Conservation (phyloP, 2,888 invertebrate species). For the Agriopis aurantiaria region DNA sequence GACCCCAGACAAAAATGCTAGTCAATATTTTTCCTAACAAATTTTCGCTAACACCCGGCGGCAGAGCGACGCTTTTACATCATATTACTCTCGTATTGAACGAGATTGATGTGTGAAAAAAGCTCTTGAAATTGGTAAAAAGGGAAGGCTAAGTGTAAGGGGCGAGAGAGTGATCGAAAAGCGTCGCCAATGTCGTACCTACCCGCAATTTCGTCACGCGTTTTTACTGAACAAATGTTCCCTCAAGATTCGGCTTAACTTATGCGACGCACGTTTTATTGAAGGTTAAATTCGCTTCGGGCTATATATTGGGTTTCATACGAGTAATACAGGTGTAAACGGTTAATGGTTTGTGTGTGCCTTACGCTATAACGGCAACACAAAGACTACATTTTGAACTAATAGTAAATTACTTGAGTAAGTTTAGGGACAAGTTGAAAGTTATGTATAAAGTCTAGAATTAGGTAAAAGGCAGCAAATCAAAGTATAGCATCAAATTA, state of each 20-base stretch:
- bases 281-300: slow-evolving; percentile 72
- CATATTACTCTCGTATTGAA: slow-evolving; percentile 75
- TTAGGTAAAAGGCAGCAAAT: too few species aligned
- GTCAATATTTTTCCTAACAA: slow-evolving; percentile 53
- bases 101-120: slow-evolving; percentile 84
- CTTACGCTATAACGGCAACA: background rate
- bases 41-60: slow-evolving; percentile 54
- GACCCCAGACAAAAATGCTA: slow-evolving; percentile 43
- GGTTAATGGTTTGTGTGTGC: slow-evolving; percentile 47
- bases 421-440: too few species aligned
- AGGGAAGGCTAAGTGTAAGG: slow-evolving; percentile 84
- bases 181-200: slow-evolving; percentile 64
- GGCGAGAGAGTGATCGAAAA: slow-evolving; percentile 80
- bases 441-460: too few species aligned
- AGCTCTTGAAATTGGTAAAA: slow-evolving; percentile 84
- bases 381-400: background rate
- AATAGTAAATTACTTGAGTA: background rate
- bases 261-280: slow-evolving; percentile 82
- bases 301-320: slow-evolving; percentile 65
- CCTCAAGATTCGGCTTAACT: slow-evolving; percentile 80
- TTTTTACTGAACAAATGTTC: slow-evolving; percentile 83
- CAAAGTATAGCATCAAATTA: too few species aligned
- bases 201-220: slow-evolving; percentile 83
- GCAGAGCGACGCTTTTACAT: slow-evolving; percentile 73
- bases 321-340: slow-evolving; percentile 65